phyloP scores from a whole-genome alignment of 2,888 invertebrate genomes.

The Spicauda simplicius region DNA sequence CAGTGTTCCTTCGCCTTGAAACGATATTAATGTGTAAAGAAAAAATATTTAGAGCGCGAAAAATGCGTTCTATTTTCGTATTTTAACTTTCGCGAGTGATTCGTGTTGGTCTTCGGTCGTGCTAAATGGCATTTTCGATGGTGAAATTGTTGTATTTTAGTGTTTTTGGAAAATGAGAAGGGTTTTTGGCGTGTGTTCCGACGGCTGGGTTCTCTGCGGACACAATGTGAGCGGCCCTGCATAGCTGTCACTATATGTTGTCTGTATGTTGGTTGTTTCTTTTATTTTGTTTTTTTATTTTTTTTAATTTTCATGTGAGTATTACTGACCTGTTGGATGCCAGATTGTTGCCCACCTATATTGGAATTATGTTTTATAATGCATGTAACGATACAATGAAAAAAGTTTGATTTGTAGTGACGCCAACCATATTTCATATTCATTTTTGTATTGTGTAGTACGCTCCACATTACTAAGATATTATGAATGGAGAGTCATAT shows the following conservation, averaged over 20 bases:
- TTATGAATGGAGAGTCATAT: too few relatives aligned
- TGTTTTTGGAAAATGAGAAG: constrained; percentile 71
- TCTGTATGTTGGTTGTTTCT: constrained; percentile 76
- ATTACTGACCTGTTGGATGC: constrained; percentile 6
- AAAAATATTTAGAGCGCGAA: constrained; percentile 27
- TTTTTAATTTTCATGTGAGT: constrained; percentile 40
- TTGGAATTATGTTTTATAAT: neutral
- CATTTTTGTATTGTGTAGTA: too few relatives aligned
- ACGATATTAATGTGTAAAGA: constrained; percentile 7
- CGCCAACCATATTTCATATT: too few relatives aligned
- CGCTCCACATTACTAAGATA: too few relatives aligned
- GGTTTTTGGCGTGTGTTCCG: constrained; percentile 83
- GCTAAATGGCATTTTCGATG: constrained; percentile 60
- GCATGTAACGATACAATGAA: neutral
- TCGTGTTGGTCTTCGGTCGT: constrained; percentile 21
- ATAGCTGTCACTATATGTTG: constrained; percentile 78
- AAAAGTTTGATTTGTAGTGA: too few relatives aligned
- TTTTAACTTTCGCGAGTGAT: constrained; percentile 31
- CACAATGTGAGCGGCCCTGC: constrained; percentile 79
- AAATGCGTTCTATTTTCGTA: constrained; percentile 36
- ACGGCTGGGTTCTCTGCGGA: constrained; percentile 80
- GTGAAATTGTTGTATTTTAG: constrained; percentile 53
- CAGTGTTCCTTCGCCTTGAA: constrained; percentile 22
- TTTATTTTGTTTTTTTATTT: constrained; percentile 50
- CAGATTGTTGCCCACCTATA: constrained; percentile 18